Evolutionary conservation across 2,113 vertebrate genomes (phyloP).

Genomic region (Crotalus horridus): DNA sequence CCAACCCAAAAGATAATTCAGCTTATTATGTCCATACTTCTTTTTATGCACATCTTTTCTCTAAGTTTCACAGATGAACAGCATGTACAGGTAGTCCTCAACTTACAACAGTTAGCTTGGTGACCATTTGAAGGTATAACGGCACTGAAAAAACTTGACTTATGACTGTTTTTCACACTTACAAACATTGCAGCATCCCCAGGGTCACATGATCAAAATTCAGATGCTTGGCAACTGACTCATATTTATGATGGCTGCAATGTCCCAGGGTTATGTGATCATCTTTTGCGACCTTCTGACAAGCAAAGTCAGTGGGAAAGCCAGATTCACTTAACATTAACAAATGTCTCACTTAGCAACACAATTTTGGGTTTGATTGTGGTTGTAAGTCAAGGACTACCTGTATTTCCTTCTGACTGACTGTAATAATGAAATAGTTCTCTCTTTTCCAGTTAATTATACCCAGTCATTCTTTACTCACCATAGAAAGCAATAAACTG

Average conservation of each 20-base stretch:
- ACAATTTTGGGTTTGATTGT: background rate
- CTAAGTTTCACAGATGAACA: background rate
- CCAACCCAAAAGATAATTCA: background rate
- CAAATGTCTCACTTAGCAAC: background rate
- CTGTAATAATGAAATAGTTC: background rate
- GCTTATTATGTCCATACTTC: background rate
- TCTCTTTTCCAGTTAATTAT: background rate
- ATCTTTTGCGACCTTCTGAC: background rate
- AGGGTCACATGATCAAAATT: no score
- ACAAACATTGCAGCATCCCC: no score
- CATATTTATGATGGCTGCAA: background rate
- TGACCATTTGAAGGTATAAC: background rate
- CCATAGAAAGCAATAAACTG: background rate
- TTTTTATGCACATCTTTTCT: background rate
- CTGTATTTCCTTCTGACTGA: background rate
- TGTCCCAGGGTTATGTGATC: background rate
- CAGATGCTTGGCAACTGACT: no score
- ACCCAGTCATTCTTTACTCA: background rate
- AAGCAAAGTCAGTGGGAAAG: background rate
- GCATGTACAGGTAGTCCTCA: background rate
- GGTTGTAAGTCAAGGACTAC: background rate
- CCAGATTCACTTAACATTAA: background rate
- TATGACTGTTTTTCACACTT: background rate
- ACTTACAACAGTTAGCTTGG: background rate
- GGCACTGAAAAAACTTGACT: background rate